A percentile compares a stretch with the other conserved stretches of the same genome.
These are phyloP conservation scores for Pheucticus melanocephalus DNA, from an alignment of 2,113 vertebrate genomes.

Conservation along the genomic window DNA sequence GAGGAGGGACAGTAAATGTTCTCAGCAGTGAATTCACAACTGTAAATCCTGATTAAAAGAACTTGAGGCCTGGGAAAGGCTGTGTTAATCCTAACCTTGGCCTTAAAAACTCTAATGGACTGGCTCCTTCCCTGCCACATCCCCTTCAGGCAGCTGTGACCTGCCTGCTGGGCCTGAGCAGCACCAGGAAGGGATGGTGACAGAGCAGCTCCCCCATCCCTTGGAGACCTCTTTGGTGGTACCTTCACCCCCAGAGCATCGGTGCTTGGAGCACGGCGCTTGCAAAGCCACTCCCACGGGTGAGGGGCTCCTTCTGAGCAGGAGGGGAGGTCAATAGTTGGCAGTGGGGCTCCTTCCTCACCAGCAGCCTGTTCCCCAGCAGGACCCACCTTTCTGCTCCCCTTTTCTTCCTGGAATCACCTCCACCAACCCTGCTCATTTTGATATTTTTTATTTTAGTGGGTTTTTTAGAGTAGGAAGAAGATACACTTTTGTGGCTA, in stretches of 20 bases:
- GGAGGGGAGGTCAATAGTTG: accelerated
- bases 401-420: neutral
- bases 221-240: accelerated
- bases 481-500: neutral
- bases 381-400: neutral
- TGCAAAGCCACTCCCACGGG: accelerated
- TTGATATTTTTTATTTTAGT: too few relatives aligned
- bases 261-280: accelerated
- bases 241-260: accelerated
- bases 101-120: neutral
- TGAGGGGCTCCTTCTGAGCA: neutral
- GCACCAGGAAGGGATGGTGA: neutral
- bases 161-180: neutral
- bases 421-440: neutral
- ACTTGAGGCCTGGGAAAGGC: neutral
- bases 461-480: neutral
- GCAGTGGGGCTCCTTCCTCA: neutral
- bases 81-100: constrained; percentile 13
- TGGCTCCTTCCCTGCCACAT: accelerated
- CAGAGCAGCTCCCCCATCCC: neutral
- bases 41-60: constrained; percentile 9
- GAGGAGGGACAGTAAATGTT: neutral
- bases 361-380: neutral
- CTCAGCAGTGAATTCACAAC: neutral
- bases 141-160: neutral